Conservation (phyloP, 2,888 invertebrate species). For the Rhingia campestris region DNA sequence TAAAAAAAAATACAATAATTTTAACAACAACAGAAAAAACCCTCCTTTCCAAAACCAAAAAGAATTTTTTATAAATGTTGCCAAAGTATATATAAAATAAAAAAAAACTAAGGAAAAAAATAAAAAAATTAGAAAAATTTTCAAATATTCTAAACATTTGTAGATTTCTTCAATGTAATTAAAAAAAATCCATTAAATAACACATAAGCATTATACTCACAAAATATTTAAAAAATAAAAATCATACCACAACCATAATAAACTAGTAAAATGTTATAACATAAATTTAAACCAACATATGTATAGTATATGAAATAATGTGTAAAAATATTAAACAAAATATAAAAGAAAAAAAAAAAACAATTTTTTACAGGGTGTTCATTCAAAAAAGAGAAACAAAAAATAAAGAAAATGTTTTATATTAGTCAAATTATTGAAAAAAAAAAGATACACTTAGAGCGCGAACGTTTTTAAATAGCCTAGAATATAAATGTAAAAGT, state of each 20-base stretch:
- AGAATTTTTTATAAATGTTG: slow-evolving; percentile 65
- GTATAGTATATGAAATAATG: slow-evolving; percentile 35
- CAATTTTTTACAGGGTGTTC: slow-evolving; percentile 72
- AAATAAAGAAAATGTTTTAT: slow-evolving; percentile 45
- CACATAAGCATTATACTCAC: slow-evolving; percentile 33
- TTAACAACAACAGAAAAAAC: slow-evolving; percentile 8
- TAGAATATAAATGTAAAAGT: slow-evolving; percentile 31
- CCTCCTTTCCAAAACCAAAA: slow-evolving; percentile 5
- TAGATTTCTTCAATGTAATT: slow-evolving; percentile 44
- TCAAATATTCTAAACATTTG: slow-evolving; percentile 30
- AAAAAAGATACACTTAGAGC: slow-evolving; percentile 22
- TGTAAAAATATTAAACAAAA: slow-evolving; percentile 57
- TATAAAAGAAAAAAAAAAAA: slow-evolving; percentile 8
- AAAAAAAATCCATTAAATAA: slow-evolving; percentile 18
- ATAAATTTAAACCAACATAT: slow-evolving; percentile 20
- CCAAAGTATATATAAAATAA: slow-evolving; percentile 48
- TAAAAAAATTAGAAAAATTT: slow-evolving; percentile 28
- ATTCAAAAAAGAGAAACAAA: slow-evolving; percentile 34
- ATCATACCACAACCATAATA: slow-evolving; percentile 38
- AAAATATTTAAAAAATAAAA: slow-evolving; percentile 34
- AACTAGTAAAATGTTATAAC: slow-evolving; percentile 54
- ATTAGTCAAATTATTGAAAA: slow-evolving; percentile 61
- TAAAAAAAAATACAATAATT: slow-evolving; percentile 37
- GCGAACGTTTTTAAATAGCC: slow-evolving; percentile 49
- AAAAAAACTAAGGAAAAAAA: neutral